Percentiles rank a stretch among this genome's conserved stretches.
phyloP scores from a whole-genome alignment of 2,888 invertebrate genomes.

The Harpalus rubripes region DNA sequence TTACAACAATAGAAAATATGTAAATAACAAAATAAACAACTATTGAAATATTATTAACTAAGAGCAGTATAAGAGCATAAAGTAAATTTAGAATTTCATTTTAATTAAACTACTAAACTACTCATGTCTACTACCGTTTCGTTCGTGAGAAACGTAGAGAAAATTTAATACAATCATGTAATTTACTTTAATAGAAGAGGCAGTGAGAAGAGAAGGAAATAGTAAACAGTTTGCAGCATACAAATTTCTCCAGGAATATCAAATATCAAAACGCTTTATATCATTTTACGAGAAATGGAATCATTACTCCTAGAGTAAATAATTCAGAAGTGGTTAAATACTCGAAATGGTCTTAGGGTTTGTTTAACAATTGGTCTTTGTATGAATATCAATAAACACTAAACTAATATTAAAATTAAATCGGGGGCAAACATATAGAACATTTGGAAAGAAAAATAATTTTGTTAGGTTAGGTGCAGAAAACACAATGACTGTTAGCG shows the following conservation, averaged over 20 bases:
- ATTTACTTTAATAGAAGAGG: constrained; percentile 19
- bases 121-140: neutral
- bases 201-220: constrained; percentile 4
- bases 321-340: no score
- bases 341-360: neutral
- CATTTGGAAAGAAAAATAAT: neutral
- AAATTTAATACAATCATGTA: constrained; percentile 36
- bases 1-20: no score
- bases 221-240: constrained; percentile 25
- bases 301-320: neutral
- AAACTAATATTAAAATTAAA: neutral
- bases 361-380: neutral
- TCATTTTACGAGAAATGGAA: neutral
- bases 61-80: neutral
- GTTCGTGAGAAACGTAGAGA: constrained; percentile 12
- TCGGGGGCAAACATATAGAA: neutral
- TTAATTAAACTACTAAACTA: neutral
- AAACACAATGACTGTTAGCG: no score
- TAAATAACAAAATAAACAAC: no score
- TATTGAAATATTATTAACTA: neutral
- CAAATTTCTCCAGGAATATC: neutral
- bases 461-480: neutral
- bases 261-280: constrained; percentile 14
- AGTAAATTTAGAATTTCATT: neutral
- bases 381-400: neutral